Percentiles rank a stretch among this genome's conserved stretches.
phyloP scores from a whole-genome alignment of 2,113 vertebrate genomes.

The Canis aureus region DNA sequence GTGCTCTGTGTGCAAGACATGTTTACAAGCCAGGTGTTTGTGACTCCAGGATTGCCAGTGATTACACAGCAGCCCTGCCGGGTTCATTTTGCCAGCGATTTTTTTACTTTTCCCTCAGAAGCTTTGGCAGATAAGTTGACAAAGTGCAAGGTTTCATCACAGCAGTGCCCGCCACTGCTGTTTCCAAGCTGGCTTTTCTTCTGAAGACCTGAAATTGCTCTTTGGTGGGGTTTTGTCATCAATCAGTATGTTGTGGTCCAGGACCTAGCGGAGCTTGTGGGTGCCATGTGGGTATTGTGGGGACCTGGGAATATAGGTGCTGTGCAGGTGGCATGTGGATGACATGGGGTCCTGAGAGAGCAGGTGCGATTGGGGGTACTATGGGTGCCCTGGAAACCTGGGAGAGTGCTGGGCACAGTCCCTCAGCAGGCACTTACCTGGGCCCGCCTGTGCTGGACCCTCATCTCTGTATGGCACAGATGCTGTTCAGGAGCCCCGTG shows the following conservation, averaged over 20 bases:
- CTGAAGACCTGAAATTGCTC: not conserved
- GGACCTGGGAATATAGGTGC: no score
- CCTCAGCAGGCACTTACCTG: accelerated
- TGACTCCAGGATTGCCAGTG: not conserved
- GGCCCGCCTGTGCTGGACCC: not conserved
- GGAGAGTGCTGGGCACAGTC: accelerated
- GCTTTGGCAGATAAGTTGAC: conserved; percentile 9
- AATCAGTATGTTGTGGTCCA: accelerated
- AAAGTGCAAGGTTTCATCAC: not conserved
- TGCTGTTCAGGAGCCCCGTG: not conserved
- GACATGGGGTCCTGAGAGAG: no score
- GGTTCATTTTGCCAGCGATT: not conserved
- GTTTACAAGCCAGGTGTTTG: not conserved
- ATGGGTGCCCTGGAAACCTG: not conserved
- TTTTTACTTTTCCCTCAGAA: not conserved
- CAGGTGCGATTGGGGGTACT: no score
- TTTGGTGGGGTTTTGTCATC: not conserved
- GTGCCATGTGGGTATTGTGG: not conserved
- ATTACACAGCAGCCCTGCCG: not conserved
- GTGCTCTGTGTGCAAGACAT: not conserved
- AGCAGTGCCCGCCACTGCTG: not conserved
- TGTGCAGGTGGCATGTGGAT: no score
- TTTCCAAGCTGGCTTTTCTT: conserved; percentile 6
- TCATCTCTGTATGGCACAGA: not conserved
- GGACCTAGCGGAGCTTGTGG: not conserved